phyloP scores from a whole-genome alignment of 2,888 invertebrate genomes.

The Epirrhoe tristata region DNA sequence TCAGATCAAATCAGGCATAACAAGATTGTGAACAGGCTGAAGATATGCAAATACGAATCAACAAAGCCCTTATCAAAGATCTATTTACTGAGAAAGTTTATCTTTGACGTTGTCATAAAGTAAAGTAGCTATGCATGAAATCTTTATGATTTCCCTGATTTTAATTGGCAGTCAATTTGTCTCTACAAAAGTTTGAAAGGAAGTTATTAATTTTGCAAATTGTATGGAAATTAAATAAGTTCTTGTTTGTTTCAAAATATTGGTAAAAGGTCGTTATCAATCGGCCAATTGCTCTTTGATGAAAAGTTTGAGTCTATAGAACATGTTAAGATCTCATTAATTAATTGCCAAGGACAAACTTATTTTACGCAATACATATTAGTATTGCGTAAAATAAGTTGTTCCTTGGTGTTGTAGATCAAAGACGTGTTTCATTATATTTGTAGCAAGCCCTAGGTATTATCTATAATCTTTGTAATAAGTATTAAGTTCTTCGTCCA shows the following conservation, averaged over 20 bases:
- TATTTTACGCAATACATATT: too few relatives aligned
- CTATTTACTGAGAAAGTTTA: constrained; percentile 13
- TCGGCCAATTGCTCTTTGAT: not conserved
- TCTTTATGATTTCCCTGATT: constrained; percentile 16
- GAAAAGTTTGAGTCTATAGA: not conserved
- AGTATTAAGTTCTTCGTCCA: not conserved
- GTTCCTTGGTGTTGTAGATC: too few relatives aligned
- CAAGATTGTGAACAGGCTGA: constrained; percentile 18
- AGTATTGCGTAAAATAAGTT: too few relatives aligned
- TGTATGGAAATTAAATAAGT: constrained; percentile 29
- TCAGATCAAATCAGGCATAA: constrained; percentile 20
- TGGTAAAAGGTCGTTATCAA: constrained; percentile 21
- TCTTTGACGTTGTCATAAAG: constrained; percentile 4
- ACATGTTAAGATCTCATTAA: too few relatives aligned
- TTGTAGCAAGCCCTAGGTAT: not conserved
- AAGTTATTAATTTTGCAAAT: constrained; percentile 32
- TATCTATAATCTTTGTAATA: not conserved
- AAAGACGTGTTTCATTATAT: not conserved
- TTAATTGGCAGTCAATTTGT: constrained; percentile 35
- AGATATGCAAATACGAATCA: constrained; percentile 16
- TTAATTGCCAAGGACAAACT: too few relatives aligned
- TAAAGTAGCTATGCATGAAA: constrained; percentile 9
- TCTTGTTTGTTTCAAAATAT: constrained; percentile 22
- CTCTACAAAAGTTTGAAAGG: constrained; percentile 29
- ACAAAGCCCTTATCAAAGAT: constrained; percentile 6